A percentile compares a stretch with the other conserved stretches of the same genome.
phyloP scores from a whole-genome alignment of 2,113 vertebrate species.

The Misgurnus mizolepis region DNA sequence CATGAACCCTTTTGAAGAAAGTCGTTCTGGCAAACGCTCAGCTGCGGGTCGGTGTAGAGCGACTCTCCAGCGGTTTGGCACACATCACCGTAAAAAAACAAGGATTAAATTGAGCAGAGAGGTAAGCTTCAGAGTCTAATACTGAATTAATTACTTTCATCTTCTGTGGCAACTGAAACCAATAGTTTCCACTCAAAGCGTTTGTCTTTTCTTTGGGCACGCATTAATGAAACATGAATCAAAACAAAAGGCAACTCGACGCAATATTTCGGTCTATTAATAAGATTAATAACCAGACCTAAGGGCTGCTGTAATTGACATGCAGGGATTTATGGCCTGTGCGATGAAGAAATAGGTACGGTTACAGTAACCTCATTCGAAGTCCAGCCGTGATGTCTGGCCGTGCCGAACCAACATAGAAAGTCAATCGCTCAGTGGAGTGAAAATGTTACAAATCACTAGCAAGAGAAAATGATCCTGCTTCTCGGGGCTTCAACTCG shows the following conservation, averaged over 20 bases:
- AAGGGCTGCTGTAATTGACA: not conserved
- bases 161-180: constrained; percentile 11
- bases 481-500: not conserved
- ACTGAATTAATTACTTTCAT: constrained; percentile 31
- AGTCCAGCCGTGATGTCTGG: not conserved
- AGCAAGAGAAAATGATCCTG: not conserved
- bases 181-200: not conserved
- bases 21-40: constrained; percentile 3
- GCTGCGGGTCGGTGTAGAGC: not conserved
- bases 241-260: not conserved
- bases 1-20: constrained; percentile 21
- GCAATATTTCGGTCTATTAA: not conserved
- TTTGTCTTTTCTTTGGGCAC: not conserved
- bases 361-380: constrained; percentile 6
- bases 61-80: constrained; percentile 24
- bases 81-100: constrained; percentile 5
- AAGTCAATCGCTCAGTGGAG: not conserved
- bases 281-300: not conserved
- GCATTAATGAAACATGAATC: not conserved
- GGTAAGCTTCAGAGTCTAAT: constrained; percentile 14
- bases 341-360: too few relatives aligned
- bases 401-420: not conserved
- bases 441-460: constrained; percentile 9
- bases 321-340: too few relatives aligned
- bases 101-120: constrained; percentile 38